phyloP scores from a whole-genome alignment of 2,797 vertebrate species.

The Ammospiza maritima region DNA sequence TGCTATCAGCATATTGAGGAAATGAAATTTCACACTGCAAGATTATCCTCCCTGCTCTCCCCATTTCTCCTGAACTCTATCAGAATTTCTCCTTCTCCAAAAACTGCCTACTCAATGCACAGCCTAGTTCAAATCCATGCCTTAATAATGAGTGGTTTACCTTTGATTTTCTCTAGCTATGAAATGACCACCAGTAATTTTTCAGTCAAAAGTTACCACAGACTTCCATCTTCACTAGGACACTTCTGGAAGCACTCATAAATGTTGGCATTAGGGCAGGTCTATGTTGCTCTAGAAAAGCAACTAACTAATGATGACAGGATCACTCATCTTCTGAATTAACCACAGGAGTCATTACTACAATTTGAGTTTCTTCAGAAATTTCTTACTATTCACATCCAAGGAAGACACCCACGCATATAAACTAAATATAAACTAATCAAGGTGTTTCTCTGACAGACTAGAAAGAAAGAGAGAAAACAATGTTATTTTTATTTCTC shows the following conservation, averaged over 20 bases:
- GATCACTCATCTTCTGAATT: background rate
- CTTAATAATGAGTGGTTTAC: background rate
- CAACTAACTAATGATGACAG: background rate
- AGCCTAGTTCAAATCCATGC: background rate
- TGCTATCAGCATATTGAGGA: background rate
- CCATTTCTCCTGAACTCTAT: background rate
- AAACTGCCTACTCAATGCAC: background rate
- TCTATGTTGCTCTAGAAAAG: background rate
- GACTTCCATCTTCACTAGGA: background rate
- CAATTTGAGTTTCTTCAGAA: background rate
- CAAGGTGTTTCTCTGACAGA: slow-evolving; percentile 43
- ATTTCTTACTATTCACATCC: background rate
- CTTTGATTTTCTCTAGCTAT: background rate
- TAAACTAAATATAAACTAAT: slow-evolving; percentile 46
- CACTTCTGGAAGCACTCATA: background rate
- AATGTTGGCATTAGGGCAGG: background rate
- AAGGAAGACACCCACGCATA: background rate
- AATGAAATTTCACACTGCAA: background rate
- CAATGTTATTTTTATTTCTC: slow-evolving; percentile 20
- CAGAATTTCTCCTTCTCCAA: background rate
- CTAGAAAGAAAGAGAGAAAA: slow-evolving; percentile 18
- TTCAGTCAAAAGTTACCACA: background rate
- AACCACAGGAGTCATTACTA: background rate
- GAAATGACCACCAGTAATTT: background rate
- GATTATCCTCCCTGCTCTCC: background rate